phyloP scores from a whole-genome alignment of 2,888 invertebrate species.

The Cheilosia vernalis region DNA sequence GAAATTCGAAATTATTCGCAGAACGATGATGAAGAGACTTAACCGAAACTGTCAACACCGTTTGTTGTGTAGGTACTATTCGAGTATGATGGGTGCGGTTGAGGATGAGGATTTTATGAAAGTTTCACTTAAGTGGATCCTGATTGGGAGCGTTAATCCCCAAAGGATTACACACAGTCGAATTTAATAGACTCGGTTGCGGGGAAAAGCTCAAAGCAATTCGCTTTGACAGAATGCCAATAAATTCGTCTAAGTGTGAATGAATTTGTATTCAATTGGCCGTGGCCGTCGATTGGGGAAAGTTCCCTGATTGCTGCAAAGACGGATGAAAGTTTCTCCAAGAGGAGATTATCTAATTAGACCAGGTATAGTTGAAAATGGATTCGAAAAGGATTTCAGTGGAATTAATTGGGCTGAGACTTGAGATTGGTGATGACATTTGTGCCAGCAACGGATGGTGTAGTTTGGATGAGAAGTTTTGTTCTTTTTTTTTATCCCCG shows the following conservation, averaged over 20 bases:
- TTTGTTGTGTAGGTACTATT: not conserved
- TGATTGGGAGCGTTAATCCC: slow-evolving; percentile 64
- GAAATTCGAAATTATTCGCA: slow-evolving; percentile 10
- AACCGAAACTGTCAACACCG: slow-evolving; percentile 22
- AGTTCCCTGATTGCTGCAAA: slow-evolving; percentile 32
- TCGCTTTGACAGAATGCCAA: slow-evolving; percentile 56
- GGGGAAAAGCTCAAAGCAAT: slow-evolving; percentile 52
- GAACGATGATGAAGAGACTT: slow-evolving; percentile 20
- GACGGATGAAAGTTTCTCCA: slow-evolving; percentile 33
- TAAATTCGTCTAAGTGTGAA: slow-evolving; percentile 41
- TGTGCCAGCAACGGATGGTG: not conserved
- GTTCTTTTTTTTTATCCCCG: no score
- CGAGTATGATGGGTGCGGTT: not conserved
- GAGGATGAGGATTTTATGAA: slow-evolving; percentile 59
- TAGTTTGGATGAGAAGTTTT: no score
- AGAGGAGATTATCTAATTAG: slow-evolving; percentile 58
- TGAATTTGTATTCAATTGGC: slow-evolving; percentile 56
- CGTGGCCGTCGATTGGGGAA: slow-evolving; percentile 1
- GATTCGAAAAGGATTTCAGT: slow-evolving; percentile 33
- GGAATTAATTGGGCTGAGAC: slow-evolving; percentile 17
- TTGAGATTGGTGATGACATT: not conserved
- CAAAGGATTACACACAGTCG: slow-evolving; percentile 47
- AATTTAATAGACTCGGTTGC: slow-evolving; percentile 60
- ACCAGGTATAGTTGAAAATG: slow-evolving; percentile 39
- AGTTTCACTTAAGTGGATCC: slow-evolving; percentile 61